These are phyloP conservation scores for Galagoides demidoff DNA, from an alignment of 2,797 vertebrate species.

Conservation along the genomic window DNA sequence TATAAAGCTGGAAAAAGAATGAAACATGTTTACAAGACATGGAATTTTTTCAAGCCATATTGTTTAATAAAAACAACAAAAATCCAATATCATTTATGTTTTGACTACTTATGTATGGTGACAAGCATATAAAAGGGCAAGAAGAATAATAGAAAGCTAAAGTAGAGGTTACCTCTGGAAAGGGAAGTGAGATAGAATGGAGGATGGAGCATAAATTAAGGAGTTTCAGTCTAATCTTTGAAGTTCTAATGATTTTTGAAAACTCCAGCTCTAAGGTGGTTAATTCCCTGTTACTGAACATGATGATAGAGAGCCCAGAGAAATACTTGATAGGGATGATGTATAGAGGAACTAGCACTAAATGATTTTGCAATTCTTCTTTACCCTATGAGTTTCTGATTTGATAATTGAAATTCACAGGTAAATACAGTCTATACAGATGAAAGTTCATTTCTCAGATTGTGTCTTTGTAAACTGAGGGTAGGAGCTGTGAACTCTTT, in stretches of 20 bases:
- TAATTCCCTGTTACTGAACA: background rate
- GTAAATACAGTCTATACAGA: background rate
- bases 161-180: background rate
- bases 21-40: background rate
- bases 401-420: constrained; percentile 21
- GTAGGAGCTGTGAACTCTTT: background rate
- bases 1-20: background rate
- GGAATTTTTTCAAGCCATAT: background rate
- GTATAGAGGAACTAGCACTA: background rate
- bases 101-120: background rate
- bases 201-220: background rate
- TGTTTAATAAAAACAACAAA: background rate
- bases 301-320: background rate
- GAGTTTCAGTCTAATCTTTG: background rate
- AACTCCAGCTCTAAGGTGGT: background rate
- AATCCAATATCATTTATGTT: background rate
- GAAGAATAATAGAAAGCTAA: background rate
- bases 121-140: background rate
- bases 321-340: background rate
- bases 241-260: background rate
- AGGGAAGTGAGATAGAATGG: background rate
- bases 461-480: background rate
- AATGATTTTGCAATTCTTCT: background rate
- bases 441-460: constrained; percentile 26
- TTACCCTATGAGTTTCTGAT: background rate